Base-by-base conservation (phyloP, 2,113 vertebrate species). In the Danionella cerebrum region DNA sequence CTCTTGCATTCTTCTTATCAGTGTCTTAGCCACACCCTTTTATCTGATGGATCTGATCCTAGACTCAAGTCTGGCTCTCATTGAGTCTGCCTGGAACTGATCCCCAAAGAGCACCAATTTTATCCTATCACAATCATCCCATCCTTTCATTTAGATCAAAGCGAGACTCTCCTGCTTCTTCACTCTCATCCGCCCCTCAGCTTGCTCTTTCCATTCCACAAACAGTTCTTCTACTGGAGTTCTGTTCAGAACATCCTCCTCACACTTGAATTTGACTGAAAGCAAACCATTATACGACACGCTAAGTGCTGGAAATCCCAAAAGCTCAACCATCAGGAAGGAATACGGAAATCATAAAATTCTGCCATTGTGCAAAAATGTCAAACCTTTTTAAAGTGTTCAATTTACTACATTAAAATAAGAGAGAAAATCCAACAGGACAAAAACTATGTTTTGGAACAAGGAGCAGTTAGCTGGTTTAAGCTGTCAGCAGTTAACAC, bases 141-240 rank as follows among this genome's bases (percentile, higher is more conserved):
- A 4, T 41, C 44, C 66, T 69, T 74, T 69, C 71, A 65, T 65
- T 51, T 58, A 58, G 42, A 69, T 73, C 51, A 73, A 69, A 69
- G 58, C 47, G 59, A 19, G 29, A 63, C 29, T 25, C 31, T 63
- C 44, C 29, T 63, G 41, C 59, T 47, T 13, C 31, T 63, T 63
- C 14, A 16, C 55, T 59, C 55, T 59, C 31, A 14, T 27, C 10
- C 14, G 36, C 57, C 25, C 53, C 62, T 70, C 67, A 55, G 38
- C 10, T 44, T 14, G 25, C 47, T 51, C 42, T 62, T 62, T 59
- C 44, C 39, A 52, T n/a, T 31, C 57, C 14, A 24, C 21, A 24
- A 5, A 11, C 35, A 22, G 5, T 57, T 52, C 35, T 41, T 33
- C 44, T 62, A 42, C 8, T 16, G 24, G 67, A 50, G 24, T 33